These are phyloP conservation scores for Eremophila alpestris DNA, from an alignment of 2,797 vertebrate species.

Conservation along the genomic window DNA sequence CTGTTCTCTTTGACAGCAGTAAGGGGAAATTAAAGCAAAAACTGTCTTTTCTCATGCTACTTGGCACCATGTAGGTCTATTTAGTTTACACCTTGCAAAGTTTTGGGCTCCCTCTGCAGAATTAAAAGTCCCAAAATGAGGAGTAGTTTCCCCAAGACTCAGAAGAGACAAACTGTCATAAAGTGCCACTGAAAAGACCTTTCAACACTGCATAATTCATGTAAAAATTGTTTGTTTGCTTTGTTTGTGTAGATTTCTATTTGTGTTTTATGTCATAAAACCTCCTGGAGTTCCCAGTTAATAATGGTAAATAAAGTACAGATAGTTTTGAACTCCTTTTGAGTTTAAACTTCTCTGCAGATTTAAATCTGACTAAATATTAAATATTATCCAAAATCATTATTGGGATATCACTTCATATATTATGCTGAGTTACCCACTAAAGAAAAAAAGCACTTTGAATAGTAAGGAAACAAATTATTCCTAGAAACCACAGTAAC, in stretches of 20 bases:
- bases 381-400: constrained; percentile 67
- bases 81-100: constrained; percentile 71
- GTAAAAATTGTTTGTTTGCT: constrained; percentile 78
- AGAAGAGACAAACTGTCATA: constrained; percentile 74
- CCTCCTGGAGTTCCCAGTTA: constrained; percentile 74
- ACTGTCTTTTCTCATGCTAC: constrained; percentile 62
- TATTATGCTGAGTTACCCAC: constrained; percentile 76
- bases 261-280: constrained; percentile 79
- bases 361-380: constrained; percentile 66
- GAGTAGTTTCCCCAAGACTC: constrained; percentile 75
- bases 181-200: constrained; percentile 79
- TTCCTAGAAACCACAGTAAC: constrained; percentile 67
- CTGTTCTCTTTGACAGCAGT: constrained; percentile 47
- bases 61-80: constrained; percentile 71
- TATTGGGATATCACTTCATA: constrained; percentile 72
- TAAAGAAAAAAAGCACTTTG: constrained; percentile 81
- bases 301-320: constrained; percentile 74
- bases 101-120: constrained; percentile 74
- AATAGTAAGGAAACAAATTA: constrained; percentile 67
- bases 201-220: constrained; percentile 80
- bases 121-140: constrained; percentile 68
- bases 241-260: constrained; percentile 77
- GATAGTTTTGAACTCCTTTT: constrained; percentile 71
- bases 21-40: constrained; percentile 62
- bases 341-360: constrained; percentile 73